phyloP scores from a whole-genome alignment of 2,888 invertebrate species.

The Podotricha telesiphe region DNA sequence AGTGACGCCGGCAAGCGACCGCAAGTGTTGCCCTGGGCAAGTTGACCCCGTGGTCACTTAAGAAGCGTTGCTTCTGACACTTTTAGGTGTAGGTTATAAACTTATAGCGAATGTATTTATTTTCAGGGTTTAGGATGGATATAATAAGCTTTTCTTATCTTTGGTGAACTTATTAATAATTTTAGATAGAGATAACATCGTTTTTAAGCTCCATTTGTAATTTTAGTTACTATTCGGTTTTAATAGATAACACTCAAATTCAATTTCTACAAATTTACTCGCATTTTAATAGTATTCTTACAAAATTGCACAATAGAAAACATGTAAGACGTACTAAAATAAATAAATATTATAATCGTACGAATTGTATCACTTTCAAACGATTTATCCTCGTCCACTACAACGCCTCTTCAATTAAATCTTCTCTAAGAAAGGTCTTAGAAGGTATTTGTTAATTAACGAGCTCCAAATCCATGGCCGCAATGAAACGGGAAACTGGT shows the following conservation, averaged over 20 bases:
- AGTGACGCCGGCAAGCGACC: conserved; percentile 54
- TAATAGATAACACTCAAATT: neutral
- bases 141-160: too few relatives aligned
- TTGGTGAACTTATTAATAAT: too few relatives aligned
- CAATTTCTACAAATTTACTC: too few relatives aligned
- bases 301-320: too few relatives aligned
- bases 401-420: conserved; percentile 42
- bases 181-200: too few relatives aligned
- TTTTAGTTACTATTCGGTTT: neutral
- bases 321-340: neutral
- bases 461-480: conserved; percentile 36
- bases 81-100: conserved; percentile 28
- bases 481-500: conserved; percentile 17
- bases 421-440: conserved; percentile 32
- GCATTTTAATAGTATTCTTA: too few relatives aligned
- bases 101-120: conserved; percentile 30
- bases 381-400: conserved; percentile 34
- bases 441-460: conserved; percentile 45
- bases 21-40: conserved; percentile 47
- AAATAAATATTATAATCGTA: conserved; percentile 23
- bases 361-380: conserved; percentile 24
- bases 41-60: conserved; percentile 52
- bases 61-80: conserved; percentile 67
- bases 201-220: neutral
- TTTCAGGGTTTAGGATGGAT: neutral